phyloP scores from a whole-genome alignment of 2,888 invertebrate species.

The Drosophila neotestacea region DNA sequence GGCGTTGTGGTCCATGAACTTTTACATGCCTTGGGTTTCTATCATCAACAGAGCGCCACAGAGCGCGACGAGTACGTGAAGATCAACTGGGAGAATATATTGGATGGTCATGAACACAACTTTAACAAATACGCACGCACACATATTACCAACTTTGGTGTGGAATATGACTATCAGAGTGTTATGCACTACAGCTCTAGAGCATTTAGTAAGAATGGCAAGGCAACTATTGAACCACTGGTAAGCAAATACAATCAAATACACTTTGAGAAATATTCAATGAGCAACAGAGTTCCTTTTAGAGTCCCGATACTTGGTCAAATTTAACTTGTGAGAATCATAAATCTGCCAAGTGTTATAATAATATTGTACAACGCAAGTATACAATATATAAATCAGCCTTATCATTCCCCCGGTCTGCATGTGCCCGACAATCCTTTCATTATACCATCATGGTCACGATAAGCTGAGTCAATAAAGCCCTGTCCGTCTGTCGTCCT shows the following conservation, averaged over 20 bases:
- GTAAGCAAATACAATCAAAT: conserved; percentile 62
- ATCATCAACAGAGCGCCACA: conserved; percentile 92
- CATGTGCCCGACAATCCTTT: too few species aligned
- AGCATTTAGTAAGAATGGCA: conserved; percentile 89
- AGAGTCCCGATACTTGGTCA: background rate
- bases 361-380: too few species aligned
- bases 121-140: conserved; percentile 89
- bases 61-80: conserved; percentile 91
- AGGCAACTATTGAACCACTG: conserved; percentile 88
- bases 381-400: too few species aligned
- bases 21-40: conserved; percentile 92
- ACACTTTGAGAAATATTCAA: background rate
- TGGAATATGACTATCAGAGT: conserved; percentile 90
- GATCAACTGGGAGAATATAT: conserved; percentile 90
- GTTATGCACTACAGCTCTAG: conserved; percentile 90
- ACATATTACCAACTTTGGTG: conserved; percentile 88
- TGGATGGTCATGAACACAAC: conserved; percentile 86
- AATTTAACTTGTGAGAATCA: background rate
- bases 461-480: too few species aligned
- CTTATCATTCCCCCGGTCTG: too few species aligned
- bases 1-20: conserved; percentile 92
- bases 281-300: background rate
- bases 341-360: too few species aligned
- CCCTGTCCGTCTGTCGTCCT: too few species aligned
- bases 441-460: too few species aligned